These are phyloP conservation scores for Drosophila kokeensis DNA, from an alignment of 2,888 invertebrate species.

Conservation along the genomic window DNA sequence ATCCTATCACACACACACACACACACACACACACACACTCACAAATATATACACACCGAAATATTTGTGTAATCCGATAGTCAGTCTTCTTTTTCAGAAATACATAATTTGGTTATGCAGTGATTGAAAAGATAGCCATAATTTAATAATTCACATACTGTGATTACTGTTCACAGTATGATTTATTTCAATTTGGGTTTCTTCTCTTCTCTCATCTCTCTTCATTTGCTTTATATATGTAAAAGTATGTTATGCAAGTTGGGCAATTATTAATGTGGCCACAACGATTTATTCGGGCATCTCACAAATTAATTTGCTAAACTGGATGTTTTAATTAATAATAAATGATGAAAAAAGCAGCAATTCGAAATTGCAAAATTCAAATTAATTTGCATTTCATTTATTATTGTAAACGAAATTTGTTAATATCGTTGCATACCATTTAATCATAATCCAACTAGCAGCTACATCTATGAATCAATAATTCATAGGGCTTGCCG, in stretches of 20 bases:
- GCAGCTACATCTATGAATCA: conserved; percentile 17
- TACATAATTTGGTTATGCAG: background rate
- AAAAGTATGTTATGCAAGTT: conserved; percentile 33
- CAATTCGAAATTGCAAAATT: background rate
- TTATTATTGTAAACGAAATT: background rate
- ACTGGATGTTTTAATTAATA: conserved; percentile 34
- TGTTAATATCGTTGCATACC: background rate
- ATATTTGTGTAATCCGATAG: background rate
- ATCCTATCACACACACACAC: background rate
- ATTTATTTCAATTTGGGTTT: background rate
- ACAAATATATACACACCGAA: background rate
- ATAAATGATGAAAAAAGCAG: background rate
- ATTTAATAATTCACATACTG: background rate
- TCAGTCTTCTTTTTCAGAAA: background rate
- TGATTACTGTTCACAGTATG: background rate
- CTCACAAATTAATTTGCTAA: conserved; percentile 13
- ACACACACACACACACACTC: background rate
- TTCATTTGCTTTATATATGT: conserved; percentile 1
- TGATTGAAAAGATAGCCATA: background rate
- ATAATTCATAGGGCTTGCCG: conserved; percentile 28
- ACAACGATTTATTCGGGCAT: conserved; percentile 3
- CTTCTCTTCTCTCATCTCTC: conserved; percentile 7
- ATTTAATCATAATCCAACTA: conserved; percentile 8
- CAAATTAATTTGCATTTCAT: background rate
- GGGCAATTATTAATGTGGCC: conserved; percentile 27